A percentile compares a stretch with the other conserved stretches of the same genome.
These are phyloP conservation scores for Miniopterus natalensis DNA, from an alignment of 2,113 vertebrate genomes.

Conservation along the genomic window DNA sequence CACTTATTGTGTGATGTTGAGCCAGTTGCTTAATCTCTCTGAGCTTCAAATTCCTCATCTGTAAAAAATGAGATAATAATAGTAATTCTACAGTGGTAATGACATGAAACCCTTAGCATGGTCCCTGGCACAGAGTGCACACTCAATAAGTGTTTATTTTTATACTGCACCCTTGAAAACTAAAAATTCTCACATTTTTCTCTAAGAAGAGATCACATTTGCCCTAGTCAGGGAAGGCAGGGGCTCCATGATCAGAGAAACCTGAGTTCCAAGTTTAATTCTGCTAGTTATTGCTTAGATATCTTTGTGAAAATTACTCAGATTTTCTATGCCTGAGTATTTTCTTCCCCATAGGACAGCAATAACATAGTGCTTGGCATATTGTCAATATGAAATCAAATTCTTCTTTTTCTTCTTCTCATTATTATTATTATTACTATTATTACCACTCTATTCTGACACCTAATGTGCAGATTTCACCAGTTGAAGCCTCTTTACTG, in stretches of 20 bases:
- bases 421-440: not conserved
- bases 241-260: not conserved
- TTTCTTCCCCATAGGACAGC: not conserved
- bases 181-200: not conserved
- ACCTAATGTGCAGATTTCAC: not conserved
- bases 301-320: not conserved
- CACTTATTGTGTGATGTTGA: not conserved
- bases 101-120: not conserved
- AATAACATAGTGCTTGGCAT: not conserved
- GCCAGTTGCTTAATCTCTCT: not conserved
- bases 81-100: not conserved
- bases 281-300: not conserved
- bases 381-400: not conserved
- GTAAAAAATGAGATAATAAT: not conserved
- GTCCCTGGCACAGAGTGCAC: not conserved
- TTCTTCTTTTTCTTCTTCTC: not conserved
- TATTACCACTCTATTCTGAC: not conserved
- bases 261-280: not conserved
- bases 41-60: not conserved
- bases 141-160: not conserved
- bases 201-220: not conserved
- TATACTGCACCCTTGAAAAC: not conserved
- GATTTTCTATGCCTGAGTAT: not conserved
- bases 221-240: not conserved
- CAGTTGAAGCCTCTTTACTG: not conserved